Conservation (phyloP, 1,140 invertebrate species). For the Drosophila orosa region DNA sequence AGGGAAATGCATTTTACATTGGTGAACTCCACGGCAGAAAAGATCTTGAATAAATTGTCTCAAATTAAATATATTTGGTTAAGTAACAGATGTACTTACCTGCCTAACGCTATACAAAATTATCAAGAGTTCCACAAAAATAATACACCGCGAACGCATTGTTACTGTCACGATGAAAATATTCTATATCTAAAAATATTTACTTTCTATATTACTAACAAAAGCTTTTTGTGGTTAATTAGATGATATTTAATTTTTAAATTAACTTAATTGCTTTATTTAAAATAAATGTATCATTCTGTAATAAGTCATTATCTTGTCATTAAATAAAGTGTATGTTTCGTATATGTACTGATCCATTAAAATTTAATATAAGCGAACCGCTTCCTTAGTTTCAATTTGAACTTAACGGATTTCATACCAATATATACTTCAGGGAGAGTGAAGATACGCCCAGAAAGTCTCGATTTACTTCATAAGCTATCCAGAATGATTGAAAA, state of each 20-base stretch:
- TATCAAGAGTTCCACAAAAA: no score
- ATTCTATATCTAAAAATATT: not conserved
- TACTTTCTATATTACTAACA: no score
- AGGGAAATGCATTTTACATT: not conserved
- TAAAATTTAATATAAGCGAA: not conserved
- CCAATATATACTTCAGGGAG: no score
- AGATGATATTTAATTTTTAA: not conserved
- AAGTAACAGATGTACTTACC: not conserved
- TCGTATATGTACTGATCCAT: no score
- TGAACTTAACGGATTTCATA: no score
- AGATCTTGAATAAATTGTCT: not conserved
- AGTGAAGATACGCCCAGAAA: no score
- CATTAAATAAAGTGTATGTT: no score
- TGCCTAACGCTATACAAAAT: no score
- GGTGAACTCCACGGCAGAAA: not conserved
- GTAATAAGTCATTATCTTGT: not conserved
- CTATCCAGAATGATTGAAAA: no score
- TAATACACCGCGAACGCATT: no score
- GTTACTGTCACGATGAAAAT: not conserved
- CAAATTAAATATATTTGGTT: not conserved
- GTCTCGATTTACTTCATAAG: no score
- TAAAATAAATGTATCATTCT: not conserved
- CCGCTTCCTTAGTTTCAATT: not conserved
- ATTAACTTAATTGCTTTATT: not conserved
- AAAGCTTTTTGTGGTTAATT: not conserved